phyloP scores from a whole-genome alignment of 2,888 invertebrate genomes.

The Scaptomyza cyrtandrae region DNA sequence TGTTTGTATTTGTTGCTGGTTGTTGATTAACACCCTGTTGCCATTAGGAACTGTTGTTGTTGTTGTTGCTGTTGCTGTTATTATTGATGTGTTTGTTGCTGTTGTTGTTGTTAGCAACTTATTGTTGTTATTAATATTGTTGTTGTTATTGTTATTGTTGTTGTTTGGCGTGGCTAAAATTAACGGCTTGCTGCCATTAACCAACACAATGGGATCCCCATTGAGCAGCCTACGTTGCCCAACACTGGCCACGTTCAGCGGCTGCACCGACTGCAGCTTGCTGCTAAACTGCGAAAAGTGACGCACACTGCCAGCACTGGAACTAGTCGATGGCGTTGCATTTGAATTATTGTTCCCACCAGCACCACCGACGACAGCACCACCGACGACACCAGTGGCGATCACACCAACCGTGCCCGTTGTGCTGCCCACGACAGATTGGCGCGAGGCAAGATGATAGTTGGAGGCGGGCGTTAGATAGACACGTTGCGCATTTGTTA shows the following conservation, averaged over 20 bases:
- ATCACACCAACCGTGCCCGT: conserved; percentile 37
- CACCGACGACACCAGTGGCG: too few relatives aligned
- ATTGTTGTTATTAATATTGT: conserved; percentile 25
- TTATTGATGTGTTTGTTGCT: conserved; percentile 14
- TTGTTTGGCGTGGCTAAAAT: conserved; percentile 40
- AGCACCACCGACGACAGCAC: conserved; percentile 9
- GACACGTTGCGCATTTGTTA: conserved; percentile 62
- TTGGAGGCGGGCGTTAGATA: conserved; percentile 55
- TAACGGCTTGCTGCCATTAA: conserved; percentile 58
- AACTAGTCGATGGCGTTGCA: conserved; percentile 32
- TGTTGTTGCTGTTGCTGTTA: conserved; percentile 9
- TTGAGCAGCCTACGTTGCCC: conserved; percentile 58
- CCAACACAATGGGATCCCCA: conserved; percentile 59
- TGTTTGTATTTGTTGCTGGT: conserved; percentile 14
- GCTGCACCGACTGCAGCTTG: conserved; percentile 53
- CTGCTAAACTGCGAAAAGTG: conserved; percentile 79
- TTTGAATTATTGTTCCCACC: conserved; percentile 19
- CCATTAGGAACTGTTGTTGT: conserved; percentile 14
- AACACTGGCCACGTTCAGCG: conserved; percentile 34
- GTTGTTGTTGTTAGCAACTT: conserved; percentile 15
- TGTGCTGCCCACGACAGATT: conserved; percentile 48
- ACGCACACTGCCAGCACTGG: conserved; percentile 57
- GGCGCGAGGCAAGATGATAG: conserved; percentile 44
- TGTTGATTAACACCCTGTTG: conserved; percentile 6
- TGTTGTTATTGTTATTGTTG: conserved; percentile 22